Evolutionary conservation across 2,797 vertebrate species (phyloP).

Genomic region (Argentina silus): DNA sequence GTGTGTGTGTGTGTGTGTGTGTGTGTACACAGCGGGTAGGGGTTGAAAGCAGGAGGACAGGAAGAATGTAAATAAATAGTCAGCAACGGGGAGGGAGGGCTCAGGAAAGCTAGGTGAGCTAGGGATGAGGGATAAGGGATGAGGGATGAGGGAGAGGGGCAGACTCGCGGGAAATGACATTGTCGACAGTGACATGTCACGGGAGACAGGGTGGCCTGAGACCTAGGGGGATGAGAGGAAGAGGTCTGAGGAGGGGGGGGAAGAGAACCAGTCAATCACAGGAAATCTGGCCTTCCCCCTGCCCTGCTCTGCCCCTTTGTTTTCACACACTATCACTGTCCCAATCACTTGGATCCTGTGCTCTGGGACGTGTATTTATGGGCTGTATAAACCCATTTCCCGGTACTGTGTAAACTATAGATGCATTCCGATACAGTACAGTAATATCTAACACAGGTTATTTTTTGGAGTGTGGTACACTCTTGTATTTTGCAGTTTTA

Average conservation of each 20-base stretch:
- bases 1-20: conserved; percentile 48
- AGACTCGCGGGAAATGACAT: neutral
- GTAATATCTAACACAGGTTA: too few relatives aligned
- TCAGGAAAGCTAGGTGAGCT: conserved; percentile 48
- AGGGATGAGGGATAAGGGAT: neutral
- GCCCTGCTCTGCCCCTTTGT: neutral
- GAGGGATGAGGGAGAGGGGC: neutral
- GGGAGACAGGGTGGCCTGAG: neutral
- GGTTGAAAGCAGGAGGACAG: conserved; percentile 51
- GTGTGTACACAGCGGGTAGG: conserved; percentile 53
- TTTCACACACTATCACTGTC: neutral
- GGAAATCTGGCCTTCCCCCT: neutral
- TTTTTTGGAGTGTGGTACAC: too few relatives aligned
- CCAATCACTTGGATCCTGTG: neutral
- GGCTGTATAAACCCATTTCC: too few relatives aligned
- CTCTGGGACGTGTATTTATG: too few relatives aligned
- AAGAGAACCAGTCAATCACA: neutral
- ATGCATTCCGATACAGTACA: too few relatives aligned
- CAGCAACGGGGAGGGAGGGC: conserved; percentile 36
- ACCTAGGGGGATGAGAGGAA: neutral
- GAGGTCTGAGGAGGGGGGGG: neutral
- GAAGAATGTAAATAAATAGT: conserved; percentile 63
- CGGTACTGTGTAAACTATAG: too few relatives aligned
- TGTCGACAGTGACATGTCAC: conserved; percentile 4
- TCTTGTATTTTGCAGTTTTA: too few relatives aligned